Base-by-base conservation (phyloP, 2,888 invertebrate species). In the Galerucella nymphaeae region DNA sequence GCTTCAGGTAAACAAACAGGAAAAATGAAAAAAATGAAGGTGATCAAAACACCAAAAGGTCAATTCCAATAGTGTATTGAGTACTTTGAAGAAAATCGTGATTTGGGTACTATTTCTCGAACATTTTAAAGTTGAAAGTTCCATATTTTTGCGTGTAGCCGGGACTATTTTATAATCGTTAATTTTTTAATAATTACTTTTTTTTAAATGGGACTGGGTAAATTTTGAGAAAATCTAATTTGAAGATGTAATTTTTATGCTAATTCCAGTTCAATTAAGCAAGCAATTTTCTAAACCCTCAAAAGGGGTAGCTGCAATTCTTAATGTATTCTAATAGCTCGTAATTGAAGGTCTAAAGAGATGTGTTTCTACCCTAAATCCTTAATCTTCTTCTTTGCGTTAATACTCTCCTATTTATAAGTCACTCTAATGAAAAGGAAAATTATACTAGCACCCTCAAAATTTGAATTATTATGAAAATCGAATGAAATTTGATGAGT, bases 251-350 rank as follows among this genome's bases (percentile, higher is more conserved):
- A 74, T 74, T 74, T 71, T 74, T 74, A 74, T 74, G 74, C 59
- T 74, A 71, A 74, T 74, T 74, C 71, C 62, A 23, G 62, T 73
- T 55, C 66, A 66, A 73, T 73, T 73, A 73, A 55, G 65, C 41
- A 50, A 50, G 74, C 71, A 68, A 74, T 74, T 74, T 74, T 68
- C 74, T 45, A 30, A 67, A 61, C 68, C 70, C 65, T 38, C 38
- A 50, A 68, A 68, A 70, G 66, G 68, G 71, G 68, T 72, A 68
- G 71, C 70, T 70, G 67, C 74, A 74, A 68, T 71, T 61, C 71
- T 68, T 74, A 74, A 71, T 71, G 71, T 74, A 74, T 74, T 71
- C 74, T 74, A 71, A 74, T 74, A 74, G 74, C 58, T 65, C 74
- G 61, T 74, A 74, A 74, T 74, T 74, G 74, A 71, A 71, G 74